Base-by-base conservation (phyloP, 2,888 invertebrate genomes). In the Monochamus alternatus region DNA sequence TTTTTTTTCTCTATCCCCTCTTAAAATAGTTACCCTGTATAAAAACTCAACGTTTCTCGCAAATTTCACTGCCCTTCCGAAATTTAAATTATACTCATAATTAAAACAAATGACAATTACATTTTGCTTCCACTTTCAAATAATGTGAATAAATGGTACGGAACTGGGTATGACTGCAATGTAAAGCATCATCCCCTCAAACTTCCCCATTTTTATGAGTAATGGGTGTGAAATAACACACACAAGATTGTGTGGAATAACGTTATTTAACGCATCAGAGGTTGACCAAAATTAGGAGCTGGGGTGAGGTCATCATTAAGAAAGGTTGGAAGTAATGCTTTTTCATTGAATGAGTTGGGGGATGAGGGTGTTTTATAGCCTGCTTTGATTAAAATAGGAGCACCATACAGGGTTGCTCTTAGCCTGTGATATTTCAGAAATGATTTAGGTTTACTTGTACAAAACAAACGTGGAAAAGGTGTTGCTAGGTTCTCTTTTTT, bases 301-400 rank as follows among this genome's bases (percentile, higher is more conserved):
- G 65, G 76, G 73, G 78, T 76, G 80, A 81, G 81, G 81, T 83
- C 84, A 85, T 85, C 84, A 84, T 84, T 83, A 82, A 84, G 77
- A 80, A 14, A 80, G 81, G 83, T 80, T 78, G 78, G 75, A 78
- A 79, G 81, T 82, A 82, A 84, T 81, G 83, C 81, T 84, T 84
- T 84, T 83, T 83, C 82, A 83, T 81, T 81, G 81, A 81, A 82
- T 81, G 81, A 75, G 81, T 78, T 80, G 76, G 80, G 73, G 77
- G 77, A 78, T 77, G 81, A 81, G 84, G 83, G 82, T 82, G 82
- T 80, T 84, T 84, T 82, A 84, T 83, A 79, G 82, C 82, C 78
- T 78, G 81, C 82, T 85, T 84, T 85, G 85, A 85, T 85, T 85
- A 85, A 85, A 85, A 85, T 82, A 83, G 79, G 74, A 76, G 80